A percentile compares a stretch with the other conserved stretches of the same genome.
Conservation (phyloP, 2,113 vertebrate genomes). For the Sinocyclocheilus maitianheensis region DNA sequence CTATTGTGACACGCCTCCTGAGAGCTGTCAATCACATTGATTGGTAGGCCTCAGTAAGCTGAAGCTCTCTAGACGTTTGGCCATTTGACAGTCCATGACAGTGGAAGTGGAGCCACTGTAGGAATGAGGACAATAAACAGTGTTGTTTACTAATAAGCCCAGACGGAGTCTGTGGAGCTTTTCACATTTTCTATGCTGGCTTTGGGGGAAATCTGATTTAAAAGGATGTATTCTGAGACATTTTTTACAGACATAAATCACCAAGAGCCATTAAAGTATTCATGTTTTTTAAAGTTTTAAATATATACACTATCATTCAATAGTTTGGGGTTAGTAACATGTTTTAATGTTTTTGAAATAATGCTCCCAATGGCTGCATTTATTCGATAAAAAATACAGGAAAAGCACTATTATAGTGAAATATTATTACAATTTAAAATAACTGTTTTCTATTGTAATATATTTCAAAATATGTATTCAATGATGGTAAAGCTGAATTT, state of each 20-base stretch:
- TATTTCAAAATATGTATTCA: neutral
- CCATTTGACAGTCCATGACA: conserved; percentile 22
- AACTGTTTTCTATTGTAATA: neutral
- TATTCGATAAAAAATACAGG: neutral
- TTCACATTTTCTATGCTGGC: neutral
- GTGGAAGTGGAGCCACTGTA: conserved; percentile 5
- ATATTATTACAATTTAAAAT: neutral
- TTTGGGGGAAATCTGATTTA: neutral
- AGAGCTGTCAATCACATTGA: conserved; percentile 46
- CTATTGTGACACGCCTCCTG: conserved; percentile 21
- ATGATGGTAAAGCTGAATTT: neutral
- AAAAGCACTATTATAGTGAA: neutral
- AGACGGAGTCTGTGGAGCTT: neutral
- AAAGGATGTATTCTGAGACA: neutral
- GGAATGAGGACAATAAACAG: neutral
- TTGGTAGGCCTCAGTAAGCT: conserved; percentile 38
- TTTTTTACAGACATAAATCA: too few species aligned
- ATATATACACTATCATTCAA: too few species aligned
- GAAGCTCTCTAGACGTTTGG: conserved; percentile 33
- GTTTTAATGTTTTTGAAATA: neutral
- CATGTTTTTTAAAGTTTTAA: too few species aligned
- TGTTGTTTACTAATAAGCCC: conserved; percentile 12
- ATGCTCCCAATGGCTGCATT: neutral
- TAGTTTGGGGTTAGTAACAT: neutral
- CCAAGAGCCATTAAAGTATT: neutral